phyloP scores from a whole-genome alignment of 2,888 invertebrate species.

The Drosophila subquinaria region DNA sequence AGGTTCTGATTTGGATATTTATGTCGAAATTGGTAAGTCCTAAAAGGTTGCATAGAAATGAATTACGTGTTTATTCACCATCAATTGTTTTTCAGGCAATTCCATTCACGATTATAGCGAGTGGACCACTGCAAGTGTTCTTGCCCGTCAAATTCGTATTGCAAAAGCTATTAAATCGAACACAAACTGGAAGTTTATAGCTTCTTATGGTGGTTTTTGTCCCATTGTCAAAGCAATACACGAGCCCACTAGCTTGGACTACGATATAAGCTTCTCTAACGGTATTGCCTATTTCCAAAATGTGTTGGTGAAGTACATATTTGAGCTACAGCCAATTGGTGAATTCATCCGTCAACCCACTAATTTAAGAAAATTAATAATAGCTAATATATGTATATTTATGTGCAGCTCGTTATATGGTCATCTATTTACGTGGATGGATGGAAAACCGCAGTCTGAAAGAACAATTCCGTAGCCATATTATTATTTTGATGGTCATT shows the following conservation, averaged over 20 bases:
- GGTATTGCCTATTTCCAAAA: neutral
- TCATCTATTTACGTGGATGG: slow-evolving; percentile 5
- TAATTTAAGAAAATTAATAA: neutral
- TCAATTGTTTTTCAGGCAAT: neutral
- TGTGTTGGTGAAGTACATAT: slow-evolving; percentile 7
- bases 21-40: slow-evolving; percentile 2
- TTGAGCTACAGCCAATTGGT: slow-evolving; percentile 12
- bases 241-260: neutral
- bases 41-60: neutral
- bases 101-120: neutral
- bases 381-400: neutral
- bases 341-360: neutral
- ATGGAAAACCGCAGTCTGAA: neutral
- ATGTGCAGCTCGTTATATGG: slow-evolving; percentile 9
- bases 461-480: slow-evolving; percentile 1
- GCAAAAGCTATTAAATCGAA: neutral
- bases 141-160: neutral
- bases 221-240: neutral
- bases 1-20: slow-evolving; percentile 6
- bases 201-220: neutral
- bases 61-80: neutral
- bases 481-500: slow-evolving; percentile 8
- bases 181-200: neutral
- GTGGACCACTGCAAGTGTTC: neutral
- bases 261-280: neutral